These are phyloP conservation scores for Dermochelys coriacea DNA, from an alignment of 2,797 vertebrate genomes.

Conservation along the genomic window DNA sequence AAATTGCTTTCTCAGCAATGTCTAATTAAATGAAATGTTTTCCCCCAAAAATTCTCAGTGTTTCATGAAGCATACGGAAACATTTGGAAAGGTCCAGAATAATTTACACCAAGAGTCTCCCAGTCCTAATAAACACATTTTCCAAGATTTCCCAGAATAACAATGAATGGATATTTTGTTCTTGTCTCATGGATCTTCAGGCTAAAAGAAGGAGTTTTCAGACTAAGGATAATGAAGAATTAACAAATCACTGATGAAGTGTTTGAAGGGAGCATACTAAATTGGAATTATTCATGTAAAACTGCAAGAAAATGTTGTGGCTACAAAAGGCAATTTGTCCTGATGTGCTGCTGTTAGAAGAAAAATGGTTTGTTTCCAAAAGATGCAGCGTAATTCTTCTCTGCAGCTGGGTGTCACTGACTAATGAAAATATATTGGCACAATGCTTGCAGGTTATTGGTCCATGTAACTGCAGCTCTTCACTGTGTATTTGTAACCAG, in stretches of 20 bases:
- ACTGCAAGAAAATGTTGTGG: conserved; percentile 40
- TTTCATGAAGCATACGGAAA: conserved; percentile 24
- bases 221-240: conserved; percentile 41
- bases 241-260: conserved; percentile 59
- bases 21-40: neutral
- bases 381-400: conserved; percentile 64
- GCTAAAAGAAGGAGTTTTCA: conserved; percentile 30
- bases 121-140: conserved; percentile 30
- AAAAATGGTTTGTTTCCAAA: conserved; percentile 57
- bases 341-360: conserved; percentile 30
- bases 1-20: conserved; percentile 26
- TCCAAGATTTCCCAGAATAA: conserved; percentile 46
- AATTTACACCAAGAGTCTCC: conserved; percentile 54
- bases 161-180: neutral
- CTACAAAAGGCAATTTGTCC: conserved; percentile 3
- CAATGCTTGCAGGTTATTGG: conserved; percentile 71
- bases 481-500: conserved; percentile 77
- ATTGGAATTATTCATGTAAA: conserved; percentile 47
- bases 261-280: conserved; percentile 54
- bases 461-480: conserved; percentile 73
- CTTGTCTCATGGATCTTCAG: neutral
- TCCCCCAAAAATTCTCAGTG: neutral
- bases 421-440: conserved; percentile 81
- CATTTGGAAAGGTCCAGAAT: conserved; percentile 37
- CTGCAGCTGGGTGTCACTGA: conserved; percentile 75